phyloP scores from a whole-genome alignment of 2,113 vertebrate genomes.

The Clinocottus analis region DNA sequence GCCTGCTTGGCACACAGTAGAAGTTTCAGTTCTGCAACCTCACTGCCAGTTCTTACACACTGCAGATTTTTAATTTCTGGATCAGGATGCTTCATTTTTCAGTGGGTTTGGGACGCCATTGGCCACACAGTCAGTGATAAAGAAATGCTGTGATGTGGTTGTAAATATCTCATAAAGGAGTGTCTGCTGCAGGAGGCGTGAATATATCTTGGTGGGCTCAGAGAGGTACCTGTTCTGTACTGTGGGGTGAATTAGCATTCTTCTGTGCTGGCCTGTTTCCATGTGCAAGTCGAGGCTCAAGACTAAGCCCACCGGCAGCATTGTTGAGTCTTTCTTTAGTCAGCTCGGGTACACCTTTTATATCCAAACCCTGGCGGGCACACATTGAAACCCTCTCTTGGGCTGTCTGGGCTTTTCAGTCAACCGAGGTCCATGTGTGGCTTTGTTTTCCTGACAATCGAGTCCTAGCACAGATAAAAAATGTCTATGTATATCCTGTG shows the following conservation, averaged over 20 bases:
- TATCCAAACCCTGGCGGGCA: slow-evolving; percentile 21
- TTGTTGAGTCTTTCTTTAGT: slow-evolving; percentile 41
- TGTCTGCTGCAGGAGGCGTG: neutral
- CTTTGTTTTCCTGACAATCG: slow-evolving; percentile 13
- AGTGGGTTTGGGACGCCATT: neutral
- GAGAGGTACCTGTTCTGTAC: slow-evolving; percentile 66
- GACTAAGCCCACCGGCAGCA: slow-evolving; percentile 51
- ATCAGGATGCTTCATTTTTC: neutral
- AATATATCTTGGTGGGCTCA: slow-evolving; percentile 59
- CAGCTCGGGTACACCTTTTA: neutral
- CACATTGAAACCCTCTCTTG: neutral
- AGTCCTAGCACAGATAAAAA: neutral
- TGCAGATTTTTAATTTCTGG: neutral
- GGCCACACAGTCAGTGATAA: neutral
- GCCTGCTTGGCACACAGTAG: too few relatives aligned
- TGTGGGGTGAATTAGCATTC: slow-evolving; percentile 59
- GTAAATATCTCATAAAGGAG: slow-evolving; percentile 23
- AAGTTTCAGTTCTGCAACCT: too few relatives aligned
- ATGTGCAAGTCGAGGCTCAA: slow-evolving; percentile 23
- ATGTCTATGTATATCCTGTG: neutral
- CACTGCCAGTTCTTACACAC: too few relatives aligned
- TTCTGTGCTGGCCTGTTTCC: slow-evolving; percentile 38
- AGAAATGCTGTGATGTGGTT: neutral
- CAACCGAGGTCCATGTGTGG: neutral
- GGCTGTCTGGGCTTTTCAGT: neutral